Percentiles rank a stretch among this genome's conserved stretches.
These are phyloP conservation scores for Drepana falcataria DNA, from an alignment of 2,888 invertebrate species.

Conservation along the genomic window DNA sequence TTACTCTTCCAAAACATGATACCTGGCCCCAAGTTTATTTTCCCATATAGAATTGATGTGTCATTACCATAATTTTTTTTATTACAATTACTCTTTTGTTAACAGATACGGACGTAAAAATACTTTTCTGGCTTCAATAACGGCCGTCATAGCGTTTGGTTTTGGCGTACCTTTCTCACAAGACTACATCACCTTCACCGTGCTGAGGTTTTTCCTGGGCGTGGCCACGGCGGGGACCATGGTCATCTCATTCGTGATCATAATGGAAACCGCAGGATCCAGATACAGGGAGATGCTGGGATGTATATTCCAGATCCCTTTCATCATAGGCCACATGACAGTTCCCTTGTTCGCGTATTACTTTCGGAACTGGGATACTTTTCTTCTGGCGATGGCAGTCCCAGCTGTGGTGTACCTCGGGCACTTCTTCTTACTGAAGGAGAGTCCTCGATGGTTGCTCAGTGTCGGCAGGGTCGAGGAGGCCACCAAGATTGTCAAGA, in stretches of 20 bases:
- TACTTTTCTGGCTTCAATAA: constrained; percentile 83
- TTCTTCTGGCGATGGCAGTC: constrained; percentile 81
- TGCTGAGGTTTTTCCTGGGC: constrained; percentile 83
- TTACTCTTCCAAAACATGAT: too few species aligned
- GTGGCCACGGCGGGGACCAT: constrained; percentile 89
- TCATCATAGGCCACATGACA: constrained; percentile 82
- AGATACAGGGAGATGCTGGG: constrained; percentile 74
- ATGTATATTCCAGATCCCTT: constrained; percentile 83
- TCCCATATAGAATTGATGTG: too few species aligned
- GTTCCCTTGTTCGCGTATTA: constrained; percentile 81
- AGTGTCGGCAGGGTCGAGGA: constrained; percentile 82
- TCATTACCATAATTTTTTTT: too few species aligned
- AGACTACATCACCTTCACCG: constrained; percentile 77
- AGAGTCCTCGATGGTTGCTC: constrained; percentile 89
- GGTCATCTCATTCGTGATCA: constrained; percentile 85
- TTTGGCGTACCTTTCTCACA: constrained; percentile 83
- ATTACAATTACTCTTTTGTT: constrained; percentile 19
- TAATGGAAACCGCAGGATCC: constrained; percentile 82
- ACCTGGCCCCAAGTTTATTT: too few species aligned
- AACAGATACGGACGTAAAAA: constrained; percentile 86
- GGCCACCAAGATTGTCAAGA: constrained; percentile 81
- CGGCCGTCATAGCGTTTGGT: constrained; percentile 82
- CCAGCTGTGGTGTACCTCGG: constrained; percentile 80
- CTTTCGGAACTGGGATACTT: constrained; percentile 81
- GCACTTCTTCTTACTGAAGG: constrained; percentile 85